Percentiles rank a stretch among this genome's conserved stretches.
These are phyloP conservation scores for Catagonus wagneri DNA, from an alignment of 2,113 vertebrate genomes.

Conservation along the genomic window DNA sequence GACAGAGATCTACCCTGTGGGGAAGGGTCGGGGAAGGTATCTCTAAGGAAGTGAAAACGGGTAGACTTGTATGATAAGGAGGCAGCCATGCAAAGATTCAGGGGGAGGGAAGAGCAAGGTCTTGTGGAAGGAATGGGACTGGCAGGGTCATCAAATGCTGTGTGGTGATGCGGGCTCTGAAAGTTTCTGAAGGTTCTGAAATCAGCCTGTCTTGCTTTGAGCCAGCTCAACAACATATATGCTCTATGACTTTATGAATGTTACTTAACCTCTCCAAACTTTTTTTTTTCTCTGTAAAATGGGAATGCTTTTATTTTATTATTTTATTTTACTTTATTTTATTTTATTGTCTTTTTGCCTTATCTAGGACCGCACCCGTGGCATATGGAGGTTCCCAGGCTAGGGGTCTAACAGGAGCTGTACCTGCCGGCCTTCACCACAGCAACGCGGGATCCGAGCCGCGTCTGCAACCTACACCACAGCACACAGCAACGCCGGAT, in stretches of 20 bases:
- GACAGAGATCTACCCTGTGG: rapidly evolving
- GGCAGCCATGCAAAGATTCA: neutral
- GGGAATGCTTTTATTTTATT: neutral
- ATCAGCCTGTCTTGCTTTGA: neutral
- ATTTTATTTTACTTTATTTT: too few relatives aligned
- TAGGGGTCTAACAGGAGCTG: too few relatives aligned
- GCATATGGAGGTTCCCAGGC: too few relatives aligned
- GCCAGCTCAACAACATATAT: neutral
- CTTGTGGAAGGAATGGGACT: neutral
- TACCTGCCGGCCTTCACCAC: too few relatives aligned
- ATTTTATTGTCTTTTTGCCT: too few relatives aligned
- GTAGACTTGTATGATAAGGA: neutral
- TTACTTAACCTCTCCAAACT: neutral
- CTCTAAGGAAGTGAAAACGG: neutral
- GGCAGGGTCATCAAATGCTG: neutral
- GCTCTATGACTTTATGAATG: neutral
- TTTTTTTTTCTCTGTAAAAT: neutral
- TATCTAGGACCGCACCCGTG: too few relatives aligned
- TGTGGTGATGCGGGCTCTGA: neutral
- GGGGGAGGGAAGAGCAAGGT: neutral
- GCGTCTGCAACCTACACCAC: too few relatives aligned
- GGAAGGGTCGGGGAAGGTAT: neutral
- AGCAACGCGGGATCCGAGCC: too few relatives aligned
- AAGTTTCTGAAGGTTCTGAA: neutral
- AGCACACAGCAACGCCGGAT: too few relatives aligned